Base-by-base conservation (phyloP, 2,888 invertebrate genomes). In the Cataglyphis cursor region DNA sequence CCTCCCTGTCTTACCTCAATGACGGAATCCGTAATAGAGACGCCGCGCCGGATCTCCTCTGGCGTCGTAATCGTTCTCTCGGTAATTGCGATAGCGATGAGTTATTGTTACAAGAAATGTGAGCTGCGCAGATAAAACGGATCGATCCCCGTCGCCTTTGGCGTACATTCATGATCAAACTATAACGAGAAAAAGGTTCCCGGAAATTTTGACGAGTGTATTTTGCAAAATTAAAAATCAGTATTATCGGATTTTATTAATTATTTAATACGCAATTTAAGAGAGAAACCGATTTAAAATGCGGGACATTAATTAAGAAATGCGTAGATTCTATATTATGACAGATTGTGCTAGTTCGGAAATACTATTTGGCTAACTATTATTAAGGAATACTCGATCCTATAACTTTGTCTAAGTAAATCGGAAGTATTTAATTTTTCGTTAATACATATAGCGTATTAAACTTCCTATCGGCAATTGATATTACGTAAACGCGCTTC, bases 11-110 rank as follows among this genome's bases (percentile, higher is more conserved):
- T 76, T 24, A 28, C 51, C n/a, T 54, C 24, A 28, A 66, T 66
- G 15, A 5, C 24, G 66, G 51, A 76, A 76, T 76, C 15, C 24
- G 66, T 76, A 66, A 66, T 76, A 76, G 62, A 76, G 38, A 18
- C 65, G 66, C 21, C 65, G 31, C 65, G 65, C 21, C 65, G 31
- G 48, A 75, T 66, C 66, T 59, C 51, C 51, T 76, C 51, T 38
- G 66, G 18, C 51, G 51, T 51, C 51, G 12, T 51, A 51, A 76
- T 51, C 66, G n/a, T 44, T 66, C 66, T 51, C 38, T 51, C 38
- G 38, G 66, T 66, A 76, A 76, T 76, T 76, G 75, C 66, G 75
- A 76, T 76, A 76, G 68, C 51, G 66, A 76, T 76, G 66, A 76
- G 24, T 76, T 76, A 76, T 76, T 66, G 75, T 76, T 51, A 38